Base-by-base conservation (phyloP, 2,888 invertebrate species). In the Ochlodes sylvanus region DNA sequence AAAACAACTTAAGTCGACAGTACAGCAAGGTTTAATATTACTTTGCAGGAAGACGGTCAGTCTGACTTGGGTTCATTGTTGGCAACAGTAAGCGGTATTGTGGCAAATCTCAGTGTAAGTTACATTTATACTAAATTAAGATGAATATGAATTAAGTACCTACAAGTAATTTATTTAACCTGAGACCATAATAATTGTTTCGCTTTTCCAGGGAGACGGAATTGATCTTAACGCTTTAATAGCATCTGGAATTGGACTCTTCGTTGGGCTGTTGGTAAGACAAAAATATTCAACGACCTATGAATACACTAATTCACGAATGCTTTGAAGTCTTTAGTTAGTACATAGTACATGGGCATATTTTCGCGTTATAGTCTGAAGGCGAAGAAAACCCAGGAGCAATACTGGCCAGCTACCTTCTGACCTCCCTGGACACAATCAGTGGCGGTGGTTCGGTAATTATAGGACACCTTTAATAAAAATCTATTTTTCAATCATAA, bases 391-490 rank as follows among this genome's bases (percentile, higher is more conserved):
- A 92, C 66, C 92, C 93, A 2, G 94, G 94, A n/a, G 79, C 85
- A 12, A 76, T 92, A 15, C 83, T 93, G 21, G 91, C 87, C 6
- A 87, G 88, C 69, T 94, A 93, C 69, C 76, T 93, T 7, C 73
- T 89, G 41, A 93, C 93, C 0, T 89, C 91, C 1, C 74, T 94
- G 70, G 92, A 93, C 9, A 89, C 92, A 0, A 79, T 93, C 4
- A 89, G 91, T 17, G 93, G 88, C n/a, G 94, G 94, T 6, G 94
- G 94, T 69, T 84, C 93, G 81, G 94, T 94, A 86, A 69, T 87
- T 77, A 42, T 38, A 10, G 0, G 50, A 57, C 12, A 38, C 9
- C 38, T 38, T 38, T 38, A 38, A 9, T 12, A 38, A 38, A 7
- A 38, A 38, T n/a, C 27, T 27, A 27, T 4, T 27, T 27, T 27